Evolutionary conservation across 1,140 invertebrate species (phyloP), one percentile per base, ranked within the genome.

Genomic region (Nymphalis io): DNA sequence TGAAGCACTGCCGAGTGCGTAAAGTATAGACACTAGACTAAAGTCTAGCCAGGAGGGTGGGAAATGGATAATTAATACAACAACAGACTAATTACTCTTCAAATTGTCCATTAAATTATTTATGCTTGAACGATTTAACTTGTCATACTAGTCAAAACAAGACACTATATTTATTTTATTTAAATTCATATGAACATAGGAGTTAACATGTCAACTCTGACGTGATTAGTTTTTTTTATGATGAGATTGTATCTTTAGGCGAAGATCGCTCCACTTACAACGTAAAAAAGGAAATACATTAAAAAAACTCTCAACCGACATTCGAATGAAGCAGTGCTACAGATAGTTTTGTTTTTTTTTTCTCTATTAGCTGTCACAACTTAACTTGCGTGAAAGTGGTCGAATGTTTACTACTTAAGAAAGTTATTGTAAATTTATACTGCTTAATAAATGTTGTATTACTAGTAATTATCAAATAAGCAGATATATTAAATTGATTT

Each of bases 321-420:
- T n/a, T 11, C 46, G 40, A 42, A 55, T 64, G 42, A 40, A 51
- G 21, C 51, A 64, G 44, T 39, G 60, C 46, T 33, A 63, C 46
- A 40, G 20, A 62, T 44, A n/a, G n/a, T 27, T 21, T 15, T 18
- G 33, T 10, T 33, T 21, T 51, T 63, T 48, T 63, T 63, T 63
- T 53, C 23, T 64, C 27, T 64, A 40, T 39, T n/a, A 16, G 13
- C 62, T 16, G 57, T 33, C 38, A 55, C 4, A 33, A 8, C 12
- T 44, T 15, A 61, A 62, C 60, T 27, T 12, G 21, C 38, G 62
- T 57, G 62, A 64, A 64, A 64, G 62, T 55, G 12, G 13, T 64
- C 48, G 48, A 64, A 55, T 64, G 38, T 53, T 55, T 63, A 63
- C 55, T 63, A 48, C 48, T 64, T 64, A 64, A 55, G 62, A 57